Percentiles rank a stretch among this genome's conserved stretches.
Evolutionary conservation across 2,797 vertebrate genomes (phyloP).

Genomic region (Nyctibius grandis): DNA sequence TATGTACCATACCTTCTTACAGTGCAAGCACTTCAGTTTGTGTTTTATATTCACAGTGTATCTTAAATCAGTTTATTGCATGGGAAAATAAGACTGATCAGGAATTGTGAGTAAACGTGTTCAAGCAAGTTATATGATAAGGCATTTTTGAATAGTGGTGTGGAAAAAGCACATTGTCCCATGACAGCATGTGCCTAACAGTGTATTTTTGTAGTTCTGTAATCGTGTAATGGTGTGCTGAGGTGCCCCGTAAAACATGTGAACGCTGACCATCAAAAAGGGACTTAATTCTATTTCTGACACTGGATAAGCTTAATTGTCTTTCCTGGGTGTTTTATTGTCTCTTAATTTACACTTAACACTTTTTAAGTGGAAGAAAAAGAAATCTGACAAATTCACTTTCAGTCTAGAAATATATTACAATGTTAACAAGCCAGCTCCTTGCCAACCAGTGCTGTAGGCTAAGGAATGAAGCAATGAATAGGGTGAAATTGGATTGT

Average conservation of each 20-base stretch:
- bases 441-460: background rate
- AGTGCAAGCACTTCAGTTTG: background rate
- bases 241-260: background rate
- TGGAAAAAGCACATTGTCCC: background rate
- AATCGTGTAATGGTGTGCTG: background rate
- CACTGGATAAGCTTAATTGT: background rate
- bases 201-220: background rate
- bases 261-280: background rate
- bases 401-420: background rate
- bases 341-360: background rate
- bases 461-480: background rate
- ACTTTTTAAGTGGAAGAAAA: background rate
- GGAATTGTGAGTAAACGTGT: conserved; percentile 14
- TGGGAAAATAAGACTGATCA: background rate
- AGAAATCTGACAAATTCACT: background rate
- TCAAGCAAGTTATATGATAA: background rate
- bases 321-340: background rate
- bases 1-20: background rate
- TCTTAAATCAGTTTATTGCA: background rate
- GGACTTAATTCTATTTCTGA: background rate
- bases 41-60: background rate
- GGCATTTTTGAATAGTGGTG: background rate
- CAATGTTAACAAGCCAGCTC: background rate
- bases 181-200: background rate
- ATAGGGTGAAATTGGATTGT: background rate